These are phyloP conservation scores for Spheniscus humboldti DNA, from an alignment of 2,797 vertebrate species.

Conservation along the genomic window DNA sequence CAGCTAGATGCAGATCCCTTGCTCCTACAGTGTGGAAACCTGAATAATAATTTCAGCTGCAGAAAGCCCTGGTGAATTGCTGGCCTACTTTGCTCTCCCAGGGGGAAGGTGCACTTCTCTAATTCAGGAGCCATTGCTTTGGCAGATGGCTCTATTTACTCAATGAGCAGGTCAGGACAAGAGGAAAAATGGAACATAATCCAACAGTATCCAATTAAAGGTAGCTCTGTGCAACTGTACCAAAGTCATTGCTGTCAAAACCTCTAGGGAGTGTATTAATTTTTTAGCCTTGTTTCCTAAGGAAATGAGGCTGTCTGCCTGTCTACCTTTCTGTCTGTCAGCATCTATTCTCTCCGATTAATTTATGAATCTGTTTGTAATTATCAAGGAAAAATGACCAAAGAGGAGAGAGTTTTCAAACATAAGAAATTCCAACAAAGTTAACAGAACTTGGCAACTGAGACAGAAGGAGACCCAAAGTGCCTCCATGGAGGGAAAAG, in stretches of 20 bases:
- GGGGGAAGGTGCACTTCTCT: constrained; percentile 18
- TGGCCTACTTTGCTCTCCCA: constrained; percentile 53
- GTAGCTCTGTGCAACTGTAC: constrained; percentile 23
- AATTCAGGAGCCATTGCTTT: constrained; percentile 49
- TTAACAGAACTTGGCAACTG: background rate
- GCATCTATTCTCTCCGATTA: background rate
- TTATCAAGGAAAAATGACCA: background rate
- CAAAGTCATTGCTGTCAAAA: constrained; percentile 22
- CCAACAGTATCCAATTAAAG: constrained; percentile 56
- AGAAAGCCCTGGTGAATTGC: constrained; percentile 35
- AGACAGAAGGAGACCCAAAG: background rate
- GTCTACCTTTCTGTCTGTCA: constrained; percentile 35
- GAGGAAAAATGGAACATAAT: constrained; percentile 40
- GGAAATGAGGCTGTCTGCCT: constrained; percentile 46
- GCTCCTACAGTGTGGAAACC: constrained; percentile 28
- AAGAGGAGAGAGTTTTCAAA: background rate
- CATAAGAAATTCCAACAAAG: background rate
- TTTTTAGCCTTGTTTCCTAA: constrained; percentile 44
- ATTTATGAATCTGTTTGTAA: background rate
- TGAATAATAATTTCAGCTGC: constrained; percentile 48
- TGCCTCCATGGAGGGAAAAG: background rate
- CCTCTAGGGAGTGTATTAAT: background rate
- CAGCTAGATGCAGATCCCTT: constrained; percentile 13
- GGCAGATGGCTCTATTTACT: constrained; percentile 59
- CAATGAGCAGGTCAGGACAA: constrained; percentile 48